A percentile compares a stretch with the other conserved stretches of the same genome.
These are phyloP conservation scores for Thaleichthys pacificus DNA, from an alignment of 2,797 vertebrate genomes.

Conservation along the genomic window DNA sequence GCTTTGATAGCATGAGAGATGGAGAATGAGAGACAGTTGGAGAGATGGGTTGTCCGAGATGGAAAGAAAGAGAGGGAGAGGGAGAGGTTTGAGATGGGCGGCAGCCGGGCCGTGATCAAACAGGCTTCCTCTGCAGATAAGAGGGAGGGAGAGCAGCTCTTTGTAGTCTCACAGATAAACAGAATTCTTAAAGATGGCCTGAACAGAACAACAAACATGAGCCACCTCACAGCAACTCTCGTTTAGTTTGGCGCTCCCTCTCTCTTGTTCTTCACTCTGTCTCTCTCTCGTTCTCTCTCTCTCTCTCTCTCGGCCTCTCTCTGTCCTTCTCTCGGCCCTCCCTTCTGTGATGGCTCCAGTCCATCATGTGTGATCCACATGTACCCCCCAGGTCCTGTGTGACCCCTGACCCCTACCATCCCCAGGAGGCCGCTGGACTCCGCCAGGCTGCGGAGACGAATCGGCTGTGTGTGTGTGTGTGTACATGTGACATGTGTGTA, in stretches of 20 bases:
- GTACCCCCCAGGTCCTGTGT: conserved; percentile 27
- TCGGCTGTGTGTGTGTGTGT: conserved; percentile 1
- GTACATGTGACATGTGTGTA: background rate
- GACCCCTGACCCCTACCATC: conserved; percentile 44
- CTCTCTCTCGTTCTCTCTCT: conserved; percentile 11
- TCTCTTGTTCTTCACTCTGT: conserved; percentile 19
- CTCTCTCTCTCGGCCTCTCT: conserved; percentile 13
- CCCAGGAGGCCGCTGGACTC: background rate
- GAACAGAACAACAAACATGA: conserved; percentile 22
- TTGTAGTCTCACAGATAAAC: conserved; percentile 37
- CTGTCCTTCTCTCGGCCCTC: conserved; percentile 2
- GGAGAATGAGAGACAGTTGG: too few relatives aligned
- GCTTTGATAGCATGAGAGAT: too few relatives aligned
- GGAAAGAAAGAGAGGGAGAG: too few relatives aligned
- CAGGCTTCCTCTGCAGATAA: conserved; percentile 64
- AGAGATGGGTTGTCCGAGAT: too few relatives aligned
- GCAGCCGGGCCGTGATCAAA: conserved; percentile 71
- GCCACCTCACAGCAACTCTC: background rate
- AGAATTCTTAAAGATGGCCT: conserved; percentile 16
- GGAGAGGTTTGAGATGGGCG: conserved; percentile 41
- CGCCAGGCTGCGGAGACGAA: too few relatives aligned
- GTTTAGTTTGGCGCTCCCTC: background rate
- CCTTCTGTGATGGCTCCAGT: conserved; percentile 13
- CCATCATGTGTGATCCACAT: conserved; percentile 57
- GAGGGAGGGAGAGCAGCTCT: conserved; percentile 37